Percentiles rank a stretch among this genome's conserved stretches.
Conservation (phyloP, 2,113 vertebrate species). For the Bubo bubo region DNA sequence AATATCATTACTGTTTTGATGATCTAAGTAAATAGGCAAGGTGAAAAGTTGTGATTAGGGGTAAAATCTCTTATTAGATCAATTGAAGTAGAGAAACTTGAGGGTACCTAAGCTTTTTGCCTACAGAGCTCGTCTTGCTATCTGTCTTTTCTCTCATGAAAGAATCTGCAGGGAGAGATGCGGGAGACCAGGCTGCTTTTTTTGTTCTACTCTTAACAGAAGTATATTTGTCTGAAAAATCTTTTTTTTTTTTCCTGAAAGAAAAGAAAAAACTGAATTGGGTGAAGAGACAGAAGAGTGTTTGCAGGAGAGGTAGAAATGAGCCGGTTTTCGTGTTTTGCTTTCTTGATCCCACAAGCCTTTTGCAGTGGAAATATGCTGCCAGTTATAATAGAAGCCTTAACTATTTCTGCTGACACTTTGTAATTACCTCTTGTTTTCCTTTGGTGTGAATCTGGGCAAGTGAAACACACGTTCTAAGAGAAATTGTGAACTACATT, state of each 20-base stretch:
- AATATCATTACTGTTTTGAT: background rate
- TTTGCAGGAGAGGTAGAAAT: background rate
- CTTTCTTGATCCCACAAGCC: background rate
- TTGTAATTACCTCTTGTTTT: background rate
- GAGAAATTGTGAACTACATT: background rate
- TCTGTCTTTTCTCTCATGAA: background rate
- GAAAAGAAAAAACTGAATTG: background rate
- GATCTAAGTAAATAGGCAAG: background rate
- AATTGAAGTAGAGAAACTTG: background rate
- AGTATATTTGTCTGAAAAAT: background rate
- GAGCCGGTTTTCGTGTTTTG: slow-evolving; percentile 27
- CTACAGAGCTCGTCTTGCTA: background rate
- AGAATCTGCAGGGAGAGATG: background rate
- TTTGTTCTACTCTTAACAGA: background rate
- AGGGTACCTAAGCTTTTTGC: background rate
- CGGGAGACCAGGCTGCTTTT: background rate
- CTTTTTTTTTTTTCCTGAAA: background rate
- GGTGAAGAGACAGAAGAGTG: background rate
- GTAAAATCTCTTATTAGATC: background rate
- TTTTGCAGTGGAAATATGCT: background rate
- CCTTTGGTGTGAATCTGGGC: background rate
- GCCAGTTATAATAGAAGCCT: background rate
- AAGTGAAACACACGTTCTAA: background rate
- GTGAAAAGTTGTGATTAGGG: background rate
- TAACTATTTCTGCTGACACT: background rate